phyloP scores from a whole-genome alignment of 1,140 invertebrate genomes.

The Aethina tumida region DNA sequence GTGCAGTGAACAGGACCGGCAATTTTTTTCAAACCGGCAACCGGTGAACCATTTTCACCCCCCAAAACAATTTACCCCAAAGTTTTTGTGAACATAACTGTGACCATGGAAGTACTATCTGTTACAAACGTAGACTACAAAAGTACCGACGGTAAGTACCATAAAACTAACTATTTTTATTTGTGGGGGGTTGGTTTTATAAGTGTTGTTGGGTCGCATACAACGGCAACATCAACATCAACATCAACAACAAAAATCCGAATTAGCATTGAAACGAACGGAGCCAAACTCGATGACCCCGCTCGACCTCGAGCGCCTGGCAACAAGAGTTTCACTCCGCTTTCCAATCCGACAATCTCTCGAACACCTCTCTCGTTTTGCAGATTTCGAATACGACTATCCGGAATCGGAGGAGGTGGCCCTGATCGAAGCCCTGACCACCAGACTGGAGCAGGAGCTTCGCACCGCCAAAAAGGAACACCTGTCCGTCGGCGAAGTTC shows the following conservation, averaged over 20 bases:
- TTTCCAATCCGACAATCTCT: constrained; percentile 7
- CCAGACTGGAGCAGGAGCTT: constrained; percentile 61
- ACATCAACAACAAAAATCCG: not conserved
- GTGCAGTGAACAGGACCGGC: not conserved
- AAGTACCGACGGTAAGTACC: constrained; percentile 19
- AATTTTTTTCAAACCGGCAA: constrained; percentile 11
- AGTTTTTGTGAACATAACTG: constrained; percentile 14
- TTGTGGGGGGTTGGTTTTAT: constrained; percentile 2
- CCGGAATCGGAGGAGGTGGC: constrained; percentile 23
- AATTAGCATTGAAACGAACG: not conserved
- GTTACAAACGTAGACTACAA: constrained; percentile 18
- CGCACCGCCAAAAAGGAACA: constrained; percentile 66
- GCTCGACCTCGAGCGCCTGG: not conserved
- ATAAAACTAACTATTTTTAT: too few species aligned
- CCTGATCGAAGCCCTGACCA: constrained; percentile 47
- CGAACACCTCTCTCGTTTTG: constrained; percentile 9
- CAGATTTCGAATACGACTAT: constrained; percentile 19
- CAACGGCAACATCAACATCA: constrained; percentile 1
- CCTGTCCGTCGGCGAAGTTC: constrained; percentile 60
- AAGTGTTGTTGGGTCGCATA: not conserved
- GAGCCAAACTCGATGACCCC: not conserved
- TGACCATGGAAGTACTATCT: constrained; percentile 21
- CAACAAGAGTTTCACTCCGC: constrained; percentile 9
- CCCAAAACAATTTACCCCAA: constrained; percentile 1
- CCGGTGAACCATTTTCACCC: constrained; percentile 17